Conservation (phyloP, 2,113 vertebrate species). For the Tachysurus vachellii region DNA sequence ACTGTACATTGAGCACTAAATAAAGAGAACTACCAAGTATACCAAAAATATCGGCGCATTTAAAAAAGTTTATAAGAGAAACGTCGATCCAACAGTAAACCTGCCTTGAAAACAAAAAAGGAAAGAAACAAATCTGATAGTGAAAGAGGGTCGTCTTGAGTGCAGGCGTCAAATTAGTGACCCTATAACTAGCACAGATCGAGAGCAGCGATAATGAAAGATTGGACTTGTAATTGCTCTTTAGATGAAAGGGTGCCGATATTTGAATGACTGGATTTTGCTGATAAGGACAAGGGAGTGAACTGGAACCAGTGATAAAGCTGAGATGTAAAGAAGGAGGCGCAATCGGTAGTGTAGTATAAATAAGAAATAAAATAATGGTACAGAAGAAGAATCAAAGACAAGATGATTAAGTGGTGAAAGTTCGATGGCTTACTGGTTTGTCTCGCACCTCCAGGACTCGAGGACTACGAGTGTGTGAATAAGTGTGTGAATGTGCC, state of each 20-base stretch:
- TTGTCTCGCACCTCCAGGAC: no score
- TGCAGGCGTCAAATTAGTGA: neutral
- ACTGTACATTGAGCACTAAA: neutral
- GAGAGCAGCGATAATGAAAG: neutral
- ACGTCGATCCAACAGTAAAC: neutral
- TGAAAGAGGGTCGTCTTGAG: neutral
- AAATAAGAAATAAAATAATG: neutral
- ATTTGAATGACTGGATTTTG: neutral
- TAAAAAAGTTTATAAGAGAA: neutral
- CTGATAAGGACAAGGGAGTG: neutral
- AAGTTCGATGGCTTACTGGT: no score
- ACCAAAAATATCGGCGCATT: neutral
- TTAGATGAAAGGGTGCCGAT: slow-evolving; percentile 1
- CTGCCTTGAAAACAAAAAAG: neutral
- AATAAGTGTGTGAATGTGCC: no score
- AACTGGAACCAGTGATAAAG: neutral
- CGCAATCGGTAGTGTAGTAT: neutral
- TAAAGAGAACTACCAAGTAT: neutral
- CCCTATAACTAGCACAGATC: neutral
- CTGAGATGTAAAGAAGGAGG: neutral
- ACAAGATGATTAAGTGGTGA: neutral
- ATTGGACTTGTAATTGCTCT: neutral
- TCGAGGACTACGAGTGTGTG: no score
- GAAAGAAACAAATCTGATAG: neutral
- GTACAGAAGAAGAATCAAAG: neutral